These are phyloP conservation scores for Podotricha telesiphe DNA, from an alignment of 2,888 invertebrate species.

Conservation along the genomic window DNA sequence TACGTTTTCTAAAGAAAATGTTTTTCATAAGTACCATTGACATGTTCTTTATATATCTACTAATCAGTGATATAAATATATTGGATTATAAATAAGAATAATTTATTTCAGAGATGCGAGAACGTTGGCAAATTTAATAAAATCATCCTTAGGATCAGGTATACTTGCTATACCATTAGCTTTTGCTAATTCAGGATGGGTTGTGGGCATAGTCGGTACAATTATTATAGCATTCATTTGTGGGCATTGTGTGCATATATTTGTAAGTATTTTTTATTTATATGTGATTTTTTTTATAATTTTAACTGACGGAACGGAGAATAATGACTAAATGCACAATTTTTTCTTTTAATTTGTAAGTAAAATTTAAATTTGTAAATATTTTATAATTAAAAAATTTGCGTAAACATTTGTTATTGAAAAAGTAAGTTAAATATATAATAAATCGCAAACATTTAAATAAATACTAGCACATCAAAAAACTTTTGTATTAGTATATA, in stretches of 20 bases:
- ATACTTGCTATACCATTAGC: conserved; percentile 89
- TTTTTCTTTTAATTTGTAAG: too few relatives aligned
- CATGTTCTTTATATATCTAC: conserved; percentile 4
- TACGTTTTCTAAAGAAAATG: too few relatives aligned
- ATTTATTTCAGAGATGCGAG: conserved; percentile 63
- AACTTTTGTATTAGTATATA: not conserved
- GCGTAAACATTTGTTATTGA: too few relatives aligned
- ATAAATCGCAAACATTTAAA: too few relatives aligned
- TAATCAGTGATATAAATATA: too few relatives aligned
- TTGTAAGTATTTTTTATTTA: conserved; percentile 62
- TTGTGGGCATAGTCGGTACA: conserved; percentile 84
- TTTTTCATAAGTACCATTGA: conserved; percentile 56
- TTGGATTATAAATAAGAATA: too few relatives aligned
- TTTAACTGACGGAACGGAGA: not conserved
- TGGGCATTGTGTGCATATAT: conserved; percentile 76
- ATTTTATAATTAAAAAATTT: too few relatives aligned
- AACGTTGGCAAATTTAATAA: conserved; percentile 74
- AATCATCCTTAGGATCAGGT: conserved; percentile 87
- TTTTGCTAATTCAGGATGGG: conserved; percentile 87
- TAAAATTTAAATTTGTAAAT: too few relatives aligned
- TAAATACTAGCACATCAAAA: too few relatives aligned
- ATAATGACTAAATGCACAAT: not conserved
- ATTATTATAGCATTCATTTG: conserved; percentile 71
- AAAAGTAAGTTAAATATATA: too few relatives aligned
- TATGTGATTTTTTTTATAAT: not conserved